These are phyloP conservation scores for Drosophila parvula DNA, from an alignment of 1,140 invertebrate genomes.

Conservation along the genomic window DNA sequence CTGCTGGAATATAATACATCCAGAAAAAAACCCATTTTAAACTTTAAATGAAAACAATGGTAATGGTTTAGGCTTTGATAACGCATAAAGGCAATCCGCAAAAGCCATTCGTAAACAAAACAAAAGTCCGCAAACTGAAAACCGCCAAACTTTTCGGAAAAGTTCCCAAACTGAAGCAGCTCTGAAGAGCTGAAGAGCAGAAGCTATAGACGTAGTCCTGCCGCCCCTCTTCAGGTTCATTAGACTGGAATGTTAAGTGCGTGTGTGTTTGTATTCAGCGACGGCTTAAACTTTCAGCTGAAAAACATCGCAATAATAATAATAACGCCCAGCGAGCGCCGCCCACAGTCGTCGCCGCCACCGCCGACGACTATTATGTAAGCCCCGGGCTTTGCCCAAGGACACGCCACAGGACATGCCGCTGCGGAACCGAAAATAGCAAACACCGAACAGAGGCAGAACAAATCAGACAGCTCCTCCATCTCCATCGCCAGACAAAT, in stretches of 20 bases:
- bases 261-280: constrained; percentile 27
- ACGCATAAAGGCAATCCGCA: constrained; percentile 24
- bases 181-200: constrained; percentile 7
- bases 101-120: constrained; percentile 31
- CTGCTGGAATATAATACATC: neutral
- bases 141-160: constrained; percentile 25
- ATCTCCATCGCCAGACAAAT: constrained; percentile 28
- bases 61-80: constrained; percentile 23
- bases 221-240: constrained; percentile 46
- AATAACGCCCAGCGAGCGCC: constrained; percentile 27
- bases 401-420: constrained; percentile 52
- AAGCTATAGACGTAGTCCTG: constrained; percentile 9
- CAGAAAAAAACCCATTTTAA: neutral
- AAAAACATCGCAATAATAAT: constrained; percentile 50
- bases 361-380: constrained; percentile 61
- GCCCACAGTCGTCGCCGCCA: constrained; percentile 3
- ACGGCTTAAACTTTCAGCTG: constrained; percentile 52
- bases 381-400: constrained; percentile 55
- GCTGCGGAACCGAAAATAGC: constrained; percentile 45
- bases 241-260: constrained; percentile 43
- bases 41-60: constrained; percentile 24
- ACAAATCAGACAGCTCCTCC: constrained; percentile 51
- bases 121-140: constrained; percentile 24
- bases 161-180: neutral
- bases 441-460: constrained; percentile 18